Conservation (phyloP, 2,888 invertebrate species). For the Neoitamus cyanurus region DNA sequence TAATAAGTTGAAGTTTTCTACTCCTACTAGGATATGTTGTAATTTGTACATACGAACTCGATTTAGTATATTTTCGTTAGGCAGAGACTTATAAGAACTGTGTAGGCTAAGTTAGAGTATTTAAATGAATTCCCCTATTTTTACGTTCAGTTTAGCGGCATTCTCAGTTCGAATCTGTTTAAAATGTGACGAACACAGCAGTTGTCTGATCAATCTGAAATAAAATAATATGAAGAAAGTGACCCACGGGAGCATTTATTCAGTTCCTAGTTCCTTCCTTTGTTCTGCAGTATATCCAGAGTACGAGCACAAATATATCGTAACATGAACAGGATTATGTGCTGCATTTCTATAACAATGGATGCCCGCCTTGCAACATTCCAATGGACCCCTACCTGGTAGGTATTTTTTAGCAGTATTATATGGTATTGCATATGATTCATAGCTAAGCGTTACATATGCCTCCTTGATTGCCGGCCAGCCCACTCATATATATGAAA, state of each 20-base stretch:
- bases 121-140: conserved; percentile 24
- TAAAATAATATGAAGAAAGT: neutral
- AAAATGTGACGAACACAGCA: neutral
- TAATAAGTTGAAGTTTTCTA: conserved; percentile 30
- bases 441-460: no score
- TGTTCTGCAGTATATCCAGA: neutral
- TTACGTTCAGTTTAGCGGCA: conserved; percentile 1
- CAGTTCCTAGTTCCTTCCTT: neutral
- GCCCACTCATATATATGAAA: no score
- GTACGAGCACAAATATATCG: neutral
- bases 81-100: conserved; percentile 9
- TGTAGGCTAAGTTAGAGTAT: conserved; percentile 30
- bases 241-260: neutral
- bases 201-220: neutral
- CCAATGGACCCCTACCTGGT: no score
- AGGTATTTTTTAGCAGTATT: no score
- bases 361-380: no score
- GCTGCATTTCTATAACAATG: no score
- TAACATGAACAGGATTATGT: neutral
- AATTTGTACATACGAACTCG: conserved; percentile 11
- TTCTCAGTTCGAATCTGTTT: neutral
- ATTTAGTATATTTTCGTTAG: conserved; percentile 26
- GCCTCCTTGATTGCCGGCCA: no score
- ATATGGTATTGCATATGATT: no score
- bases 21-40: conserved; percentile 39